Conservation (phyloP, 2,797 vertebrate genomes). For the Knipowitschia caucasica region DNA sequence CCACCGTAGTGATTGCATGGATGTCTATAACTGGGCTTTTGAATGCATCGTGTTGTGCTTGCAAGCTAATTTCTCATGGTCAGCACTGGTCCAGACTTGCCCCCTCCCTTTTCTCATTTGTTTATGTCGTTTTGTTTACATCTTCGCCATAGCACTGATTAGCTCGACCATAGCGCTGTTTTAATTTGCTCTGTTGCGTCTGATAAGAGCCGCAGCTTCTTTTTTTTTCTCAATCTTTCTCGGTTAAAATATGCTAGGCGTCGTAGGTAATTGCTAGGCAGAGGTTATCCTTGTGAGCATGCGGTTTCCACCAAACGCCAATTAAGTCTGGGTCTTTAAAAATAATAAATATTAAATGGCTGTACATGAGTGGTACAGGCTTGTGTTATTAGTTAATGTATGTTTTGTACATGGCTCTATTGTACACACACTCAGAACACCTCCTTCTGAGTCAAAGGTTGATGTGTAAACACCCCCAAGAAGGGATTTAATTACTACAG, state of each 20-base stretch:
- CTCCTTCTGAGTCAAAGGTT: constrained; percentile 62
- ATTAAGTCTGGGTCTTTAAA: constrained; percentile 64
- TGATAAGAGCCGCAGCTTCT: constrained; percentile 63
- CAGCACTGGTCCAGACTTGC: constrained; percentile 47
- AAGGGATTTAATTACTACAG: constrained; percentile 62
- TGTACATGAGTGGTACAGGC: constrained; percentile 37
- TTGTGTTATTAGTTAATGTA: constrained; percentile 53
- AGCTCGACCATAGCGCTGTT: constrained; percentile 73
- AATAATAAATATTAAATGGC: constrained; percentile 39
- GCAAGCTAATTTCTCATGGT: constrained; percentile 37
- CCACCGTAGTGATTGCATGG: constrained; percentile 9
- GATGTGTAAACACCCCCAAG: constrained; percentile 72
- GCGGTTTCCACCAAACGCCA: constrained; percentile 62
- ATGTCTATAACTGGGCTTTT: constrained; percentile 17
- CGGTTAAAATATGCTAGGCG: constrained; percentile 66
- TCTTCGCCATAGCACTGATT: constrained; percentile 66
- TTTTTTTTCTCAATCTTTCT: constrained; percentile 65
- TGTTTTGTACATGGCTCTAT: constrained; percentile 26
- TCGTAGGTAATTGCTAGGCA: constrained; percentile 74
- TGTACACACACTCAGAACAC: constrained; percentile 36
- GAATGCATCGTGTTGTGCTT: constrained; percentile 14
- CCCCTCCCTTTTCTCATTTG: constrained; percentile 36
- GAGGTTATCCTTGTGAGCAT: constrained; percentile 66
- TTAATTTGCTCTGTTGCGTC: constrained; percentile 78
- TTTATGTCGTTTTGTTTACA: constrained; percentile 73